phyloP scores from a whole-genome alignment of 2,888 invertebrate genomes.

The Pecten maximus region DNA sequence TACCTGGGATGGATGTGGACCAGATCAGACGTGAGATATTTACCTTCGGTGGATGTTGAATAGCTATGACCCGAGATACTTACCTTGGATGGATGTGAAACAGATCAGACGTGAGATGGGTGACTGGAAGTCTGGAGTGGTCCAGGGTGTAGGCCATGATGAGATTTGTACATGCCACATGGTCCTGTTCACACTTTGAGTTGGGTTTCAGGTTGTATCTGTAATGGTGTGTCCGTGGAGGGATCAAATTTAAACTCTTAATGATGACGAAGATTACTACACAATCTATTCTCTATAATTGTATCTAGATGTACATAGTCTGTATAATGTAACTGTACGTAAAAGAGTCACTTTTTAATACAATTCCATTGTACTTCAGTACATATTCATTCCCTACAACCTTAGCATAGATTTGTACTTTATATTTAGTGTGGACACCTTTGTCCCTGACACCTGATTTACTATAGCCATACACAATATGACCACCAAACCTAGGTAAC shows the following conservation, averaged over 20 bases:
- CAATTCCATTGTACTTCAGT: no score
- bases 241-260: neutral
- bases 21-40: slow-evolving; percentile 63
- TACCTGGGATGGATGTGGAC: slow-evolving; percentile 72
- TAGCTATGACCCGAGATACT: neutral
- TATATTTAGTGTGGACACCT: no score
- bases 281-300: no score
- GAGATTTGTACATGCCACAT: slow-evolving; percentile 69
- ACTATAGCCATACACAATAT: no score
- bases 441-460: no score
- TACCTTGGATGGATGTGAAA: slow-evolving; percentile 72
- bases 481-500: no score
- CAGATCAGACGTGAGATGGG: slow-evolving; percentile 67
- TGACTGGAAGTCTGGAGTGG: slow-evolving; percentile 74
- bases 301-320: no score
- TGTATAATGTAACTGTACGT: no score
- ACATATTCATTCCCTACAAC: no score
- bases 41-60: neutral
- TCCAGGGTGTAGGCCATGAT: slow-evolving; percentile 71
- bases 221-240: neutral
- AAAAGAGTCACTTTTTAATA: no score
- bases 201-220: slow-evolving; percentile 65
- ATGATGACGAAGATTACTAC: no score
- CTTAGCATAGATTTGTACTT: no score
- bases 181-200: slow-evolving; percentile 74